A percentile compares a stretch with the other conserved stretches of the same genome.
phyloP scores from a whole-genome alignment of 2,888 invertebrate species.

The Harpalus rufipes region DNA sequence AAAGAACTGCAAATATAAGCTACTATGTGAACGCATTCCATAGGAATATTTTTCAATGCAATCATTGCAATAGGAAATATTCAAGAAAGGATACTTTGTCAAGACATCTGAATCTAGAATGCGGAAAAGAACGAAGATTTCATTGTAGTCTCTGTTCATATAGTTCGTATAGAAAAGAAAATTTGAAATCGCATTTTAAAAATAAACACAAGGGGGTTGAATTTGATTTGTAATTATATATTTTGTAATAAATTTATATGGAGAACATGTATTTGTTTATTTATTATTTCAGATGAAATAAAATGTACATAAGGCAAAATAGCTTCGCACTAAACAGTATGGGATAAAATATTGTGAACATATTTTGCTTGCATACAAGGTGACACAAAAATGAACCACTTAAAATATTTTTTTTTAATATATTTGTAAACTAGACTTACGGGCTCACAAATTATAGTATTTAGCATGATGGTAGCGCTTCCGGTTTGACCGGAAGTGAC shows the following conservation, averaged over 20 bases:
- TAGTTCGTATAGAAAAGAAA: slow-evolving; percentile 28
- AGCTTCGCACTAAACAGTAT: too few species aligned
- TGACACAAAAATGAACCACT: too few species aligned
- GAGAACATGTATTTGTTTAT: neutral
- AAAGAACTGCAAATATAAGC: neutral
- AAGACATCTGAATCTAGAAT: slow-evolving; percentile 35
- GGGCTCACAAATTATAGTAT: too few species aligned
- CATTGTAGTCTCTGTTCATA: neutral
- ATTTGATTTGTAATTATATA: slow-evolving; percentile 9
- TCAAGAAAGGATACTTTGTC: slow-evolving; percentile 1
- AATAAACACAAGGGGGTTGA: neutral
- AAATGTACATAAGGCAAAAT: too few species aligned
- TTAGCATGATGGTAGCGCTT: too few species aligned
- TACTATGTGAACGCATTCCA: neutral
- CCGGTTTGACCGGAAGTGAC: too few species aligned
- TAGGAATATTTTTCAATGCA: slow-evolving; percentile 12
- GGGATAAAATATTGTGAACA: too few species aligned
- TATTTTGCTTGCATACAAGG: too few species aligned
- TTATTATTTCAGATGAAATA: neutral
- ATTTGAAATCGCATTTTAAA: slow-evolving; percentile 28
- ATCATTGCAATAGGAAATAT: slow-evolving; percentile 8
- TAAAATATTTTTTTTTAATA: too few species aligned
- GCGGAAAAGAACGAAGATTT: slow-evolving; percentile 21
- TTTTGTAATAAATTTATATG: neutral
- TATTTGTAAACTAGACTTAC: too few species aligned